phyloP scores from a whole-genome alignment of 1,140 invertebrate genomes.

The Magallana gigas region DNA sequence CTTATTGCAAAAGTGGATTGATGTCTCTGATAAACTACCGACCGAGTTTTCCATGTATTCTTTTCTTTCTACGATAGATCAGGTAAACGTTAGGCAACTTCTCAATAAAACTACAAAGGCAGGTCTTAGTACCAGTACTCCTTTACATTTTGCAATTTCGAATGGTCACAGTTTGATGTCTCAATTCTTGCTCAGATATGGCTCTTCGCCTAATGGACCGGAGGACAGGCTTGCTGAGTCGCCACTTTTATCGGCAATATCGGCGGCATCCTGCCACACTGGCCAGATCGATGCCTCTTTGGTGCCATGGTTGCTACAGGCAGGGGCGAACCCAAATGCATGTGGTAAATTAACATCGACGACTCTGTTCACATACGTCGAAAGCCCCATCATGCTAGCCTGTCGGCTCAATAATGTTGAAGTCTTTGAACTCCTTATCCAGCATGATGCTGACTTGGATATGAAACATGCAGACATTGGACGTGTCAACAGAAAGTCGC shows the following conservation, averaged over 20 bases:
- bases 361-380: neutral
- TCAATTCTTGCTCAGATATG: slow-evolving; percentile 47
- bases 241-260: slow-evolving; percentile 22
- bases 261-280: neutral
- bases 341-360: neutral
- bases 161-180: slow-evolving; percentile 25
- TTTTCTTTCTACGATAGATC: neutral
- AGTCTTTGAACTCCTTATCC: slow-evolving; percentile 35
- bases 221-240: slow-evolving; percentile 25
- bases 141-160: slow-evolving; percentile 40
- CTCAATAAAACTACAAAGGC: slow-evolving; percentile 8
- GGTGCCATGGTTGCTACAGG: slow-evolving; percentile 42
- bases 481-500: neutral
- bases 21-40: slow-evolving; percentile 1
- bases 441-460: slow-evolving; percentile 43
- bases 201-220: slow-evolving; percentile 48
- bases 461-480: slow-evolving; percentile 12
- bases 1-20: slow-evolving; percentile 50
- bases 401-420: slow-evolving; percentile 41
- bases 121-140: slow-evolving; percentile 43
- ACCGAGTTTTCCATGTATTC: neutral
- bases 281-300: neutral
- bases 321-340: slow-evolving; percentile 17
- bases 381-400: slow-evolving; percentile 45
- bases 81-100: neutral